Percentiles rank a stretch among this genome's conserved stretches.
phyloP scores from a whole-genome alignment of 2,113 vertebrate species.

The Muscicapa adusta region DNA sequence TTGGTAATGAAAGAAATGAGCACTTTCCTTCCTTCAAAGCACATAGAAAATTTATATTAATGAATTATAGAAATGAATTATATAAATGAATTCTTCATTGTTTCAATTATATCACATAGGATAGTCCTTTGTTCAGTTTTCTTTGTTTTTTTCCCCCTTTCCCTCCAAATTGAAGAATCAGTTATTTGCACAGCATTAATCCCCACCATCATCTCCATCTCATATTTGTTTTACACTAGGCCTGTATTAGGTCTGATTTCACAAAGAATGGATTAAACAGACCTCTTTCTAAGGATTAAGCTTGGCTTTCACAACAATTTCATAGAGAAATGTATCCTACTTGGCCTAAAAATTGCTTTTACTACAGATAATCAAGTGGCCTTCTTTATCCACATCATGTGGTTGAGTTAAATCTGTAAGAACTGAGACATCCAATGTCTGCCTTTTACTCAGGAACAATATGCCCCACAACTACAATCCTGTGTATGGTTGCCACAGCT shows the following conservation, averaged over 20 bases:
- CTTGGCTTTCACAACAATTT: neutral
- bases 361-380: neutral
- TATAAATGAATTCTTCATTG: neutral
- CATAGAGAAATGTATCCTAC: neutral
- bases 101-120: neutral
- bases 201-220: neutral
- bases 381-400: neutral
- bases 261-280: conserved; percentile 29
- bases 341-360: conserved; percentile 4
- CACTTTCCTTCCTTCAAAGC: neutral
- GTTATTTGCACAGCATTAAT: neutral
- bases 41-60: neutral
- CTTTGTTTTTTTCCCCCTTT: neutral
- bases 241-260: conserved; percentile 13
- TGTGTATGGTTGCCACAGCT: neutral
- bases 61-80: neutral
- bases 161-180: neutral
- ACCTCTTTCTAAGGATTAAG: conserved; percentile 17
- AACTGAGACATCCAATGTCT: neutral
- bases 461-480: neutral
- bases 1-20: neutral
- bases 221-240: neutral
- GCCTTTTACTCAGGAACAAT: neutral
- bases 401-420: neutral
- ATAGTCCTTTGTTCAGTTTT: neutral